phyloP scores from a whole-genome alignment of 2,888 invertebrate species.

The Plebejus argus region DNA sequence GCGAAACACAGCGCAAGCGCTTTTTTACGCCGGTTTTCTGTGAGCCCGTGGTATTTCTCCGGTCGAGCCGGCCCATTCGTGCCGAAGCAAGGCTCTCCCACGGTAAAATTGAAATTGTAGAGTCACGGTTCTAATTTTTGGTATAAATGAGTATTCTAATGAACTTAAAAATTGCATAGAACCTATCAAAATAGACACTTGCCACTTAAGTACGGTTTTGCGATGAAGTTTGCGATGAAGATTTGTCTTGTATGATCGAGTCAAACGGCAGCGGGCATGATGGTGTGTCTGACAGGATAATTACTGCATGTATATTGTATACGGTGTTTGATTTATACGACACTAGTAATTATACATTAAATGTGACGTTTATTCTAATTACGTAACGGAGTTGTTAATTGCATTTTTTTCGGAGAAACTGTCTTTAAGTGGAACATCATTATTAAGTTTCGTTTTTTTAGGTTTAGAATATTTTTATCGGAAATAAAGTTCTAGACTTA shows the following conservation, averaged over 20 bases:
- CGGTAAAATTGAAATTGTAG: too few relatives aligned
- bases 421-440: background rate
- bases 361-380: constrained; percentile 16
- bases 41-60: too few relatives aligned
- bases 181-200: background rate
- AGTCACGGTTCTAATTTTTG: too few relatives aligned
- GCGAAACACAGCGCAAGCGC: too few relatives aligned
- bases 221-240: constrained; percentile 5
- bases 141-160: background rate
- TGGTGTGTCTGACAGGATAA: constrained; percentile 3
- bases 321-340: background rate
- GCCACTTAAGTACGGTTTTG: background rate
- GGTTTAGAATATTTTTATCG: too few relatives aligned
- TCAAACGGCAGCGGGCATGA: background rate
- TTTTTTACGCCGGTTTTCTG: too few relatives aligned
- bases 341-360: constrained; percentile 1
- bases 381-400: background rate
- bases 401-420: background rate
- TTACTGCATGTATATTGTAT: background rate
- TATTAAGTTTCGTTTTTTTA: too few relatives aligned
- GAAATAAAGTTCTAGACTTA: too few relatives aligned
- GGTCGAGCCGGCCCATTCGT: too few relatives aligned
- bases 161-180: background rate
- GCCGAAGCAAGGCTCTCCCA: too few relatives aligned
- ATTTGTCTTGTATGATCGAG: constrained; percentile 4